A percentile compares a stretch with the other conserved stretches of the same genome.
Evolutionary conservation across 1,140 invertebrate species (phyloP).

Genomic region (Drosophila sp.): DNA sequence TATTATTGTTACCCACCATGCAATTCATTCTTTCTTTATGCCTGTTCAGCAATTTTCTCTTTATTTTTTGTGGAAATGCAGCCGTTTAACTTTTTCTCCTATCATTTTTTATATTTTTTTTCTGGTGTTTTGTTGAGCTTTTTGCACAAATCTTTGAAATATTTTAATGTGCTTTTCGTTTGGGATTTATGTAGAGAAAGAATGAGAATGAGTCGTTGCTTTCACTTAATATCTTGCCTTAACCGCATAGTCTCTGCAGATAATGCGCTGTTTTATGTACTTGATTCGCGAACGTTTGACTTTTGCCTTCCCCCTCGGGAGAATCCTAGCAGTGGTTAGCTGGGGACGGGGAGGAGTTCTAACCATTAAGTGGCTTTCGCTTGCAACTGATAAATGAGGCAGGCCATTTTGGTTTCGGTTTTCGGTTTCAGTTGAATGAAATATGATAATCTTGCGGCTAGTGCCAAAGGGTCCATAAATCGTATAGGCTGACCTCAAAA

Average conservation of each 20-base stretch:
- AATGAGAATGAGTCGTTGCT: constrained; percentile 5
- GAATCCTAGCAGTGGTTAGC: neutral
- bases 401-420: constrained; percentile 22
- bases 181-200: constrained; percentile 48
- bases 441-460: constrained; percentile 50
- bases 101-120: neutral
- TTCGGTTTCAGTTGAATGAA: constrained; percentile 42
- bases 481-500: constrained; percentile 26
- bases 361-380: constrained; percentile 55
- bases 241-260: constrained; percentile 50
- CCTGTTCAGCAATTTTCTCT: constrained; percentile 43
- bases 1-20: constrained; percentile 38
- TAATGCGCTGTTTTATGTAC: constrained; percentile 60
- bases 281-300: constrained; percentile 48
- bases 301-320: constrained; percentile 32
- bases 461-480: constrained; percentile 40
- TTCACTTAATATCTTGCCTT: constrained; percentile 47
- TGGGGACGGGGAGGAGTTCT: neutral
- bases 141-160: constrained; percentile 53
- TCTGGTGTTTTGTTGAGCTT: constrained; percentile 11
- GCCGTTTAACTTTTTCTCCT: constrained; percentile 34
- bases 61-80: constrained; percentile 28
- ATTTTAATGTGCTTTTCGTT: constrained; percentile 55
- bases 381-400: constrained; percentile 59
- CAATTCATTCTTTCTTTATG: constrained; percentile 43